A percentile compares a stretch with the other conserved stretches of the same genome.
Evolutionary conservation across 37 sponge, comb jelly and placozoan genomes (phyloP).

Genomic region (Cliona cf. orientalis): DNA sequence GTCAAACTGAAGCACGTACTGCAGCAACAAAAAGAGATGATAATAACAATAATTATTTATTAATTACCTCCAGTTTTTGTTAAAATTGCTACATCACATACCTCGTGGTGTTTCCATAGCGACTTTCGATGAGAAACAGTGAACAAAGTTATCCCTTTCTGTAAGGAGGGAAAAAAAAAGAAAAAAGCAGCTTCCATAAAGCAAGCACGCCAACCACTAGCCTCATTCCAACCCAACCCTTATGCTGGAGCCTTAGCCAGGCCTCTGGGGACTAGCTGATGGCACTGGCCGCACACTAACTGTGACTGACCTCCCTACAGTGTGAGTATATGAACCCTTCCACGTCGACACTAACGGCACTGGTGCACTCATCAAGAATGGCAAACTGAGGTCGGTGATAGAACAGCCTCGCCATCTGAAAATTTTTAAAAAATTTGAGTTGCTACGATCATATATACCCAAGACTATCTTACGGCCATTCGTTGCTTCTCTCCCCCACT

Average conservation of each 20-base stretch:
- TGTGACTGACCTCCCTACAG: conserved; percentile 80
- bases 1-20: conserved; percentile 96
- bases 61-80: not conserved
- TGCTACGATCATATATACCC: not conserved
- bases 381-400: conserved; percentile 97
- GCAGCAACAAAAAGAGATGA: not conserved
- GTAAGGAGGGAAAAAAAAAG: not conserved
- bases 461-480: conserved; percentile 73
- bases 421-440: not conserved
- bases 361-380: conserved; percentile 96
- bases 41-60: not conserved
- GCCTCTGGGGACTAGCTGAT: no score
- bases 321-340: conserved; percentile 91
- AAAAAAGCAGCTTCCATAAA: no score
- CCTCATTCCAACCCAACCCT: no score
- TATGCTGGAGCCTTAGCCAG: no score
- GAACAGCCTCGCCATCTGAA: conserved; percentile 93
- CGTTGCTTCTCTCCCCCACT: conserved; percentile 98
- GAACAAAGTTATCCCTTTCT: conserved; percentile 91
- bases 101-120: conserved; percentile 96
- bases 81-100: conserved; percentile 11
- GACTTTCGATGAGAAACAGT: conserved; percentile 97
- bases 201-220: no score
- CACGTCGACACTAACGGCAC: conserved; percentile 96
- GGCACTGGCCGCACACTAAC: conserved; percentile 23